Conservation (phyloP, 2,113 vertebrate species). For the Arothron firmamentum region DNA sequence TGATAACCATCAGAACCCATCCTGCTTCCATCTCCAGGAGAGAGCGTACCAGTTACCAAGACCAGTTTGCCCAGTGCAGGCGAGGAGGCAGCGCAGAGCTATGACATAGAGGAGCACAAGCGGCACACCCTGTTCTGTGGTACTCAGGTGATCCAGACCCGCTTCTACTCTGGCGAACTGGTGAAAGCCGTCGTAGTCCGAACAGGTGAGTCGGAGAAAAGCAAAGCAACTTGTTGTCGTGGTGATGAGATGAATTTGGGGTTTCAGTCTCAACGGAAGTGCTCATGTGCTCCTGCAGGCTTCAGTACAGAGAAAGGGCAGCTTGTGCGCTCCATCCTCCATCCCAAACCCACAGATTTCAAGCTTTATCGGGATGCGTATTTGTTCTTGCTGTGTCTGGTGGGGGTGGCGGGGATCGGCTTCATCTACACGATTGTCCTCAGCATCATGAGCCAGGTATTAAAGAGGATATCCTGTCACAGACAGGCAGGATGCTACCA, state of each 20-base stretch:
- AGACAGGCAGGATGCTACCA: background rate
- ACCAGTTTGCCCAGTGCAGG: conserved; percentile 89
- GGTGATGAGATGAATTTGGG: background rate
- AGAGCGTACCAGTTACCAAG: conserved; percentile 98
- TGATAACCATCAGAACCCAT: background rate
- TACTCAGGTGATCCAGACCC: conserved; percentile 93
- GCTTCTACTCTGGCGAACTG: conserved; percentile 93
- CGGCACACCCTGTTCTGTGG: conserved; percentile 96
- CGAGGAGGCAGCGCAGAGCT: conserved; percentile 74
- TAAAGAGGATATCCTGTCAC: background rate
- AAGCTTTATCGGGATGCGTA: conserved; percentile 97
- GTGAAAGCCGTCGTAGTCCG: conserved; percentile 93
- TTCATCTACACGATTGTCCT: conserved; percentile 90
- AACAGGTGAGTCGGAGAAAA: conserved; percentile 77
- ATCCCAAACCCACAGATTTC: conserved; percentile 97
- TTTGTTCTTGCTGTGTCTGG: conserved; percentile 92
- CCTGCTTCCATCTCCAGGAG: conserved; percentile 73
- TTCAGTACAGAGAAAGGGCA: conserved; percentile 97
- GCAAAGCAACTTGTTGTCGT: background rate
- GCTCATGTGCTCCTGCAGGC: conserved; percentile 68
- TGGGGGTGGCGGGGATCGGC: conserved; percentile 88
- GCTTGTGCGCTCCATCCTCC: conserved; percentile 93
- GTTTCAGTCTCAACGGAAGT: too few species aligned
- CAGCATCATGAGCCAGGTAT: conserved; percentile 86
- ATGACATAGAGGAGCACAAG: conserved; percentile 84